Base-by-base conservation (phyloP, 2,113 vertebrate species). In the Bettongia penicillata region DNA sequence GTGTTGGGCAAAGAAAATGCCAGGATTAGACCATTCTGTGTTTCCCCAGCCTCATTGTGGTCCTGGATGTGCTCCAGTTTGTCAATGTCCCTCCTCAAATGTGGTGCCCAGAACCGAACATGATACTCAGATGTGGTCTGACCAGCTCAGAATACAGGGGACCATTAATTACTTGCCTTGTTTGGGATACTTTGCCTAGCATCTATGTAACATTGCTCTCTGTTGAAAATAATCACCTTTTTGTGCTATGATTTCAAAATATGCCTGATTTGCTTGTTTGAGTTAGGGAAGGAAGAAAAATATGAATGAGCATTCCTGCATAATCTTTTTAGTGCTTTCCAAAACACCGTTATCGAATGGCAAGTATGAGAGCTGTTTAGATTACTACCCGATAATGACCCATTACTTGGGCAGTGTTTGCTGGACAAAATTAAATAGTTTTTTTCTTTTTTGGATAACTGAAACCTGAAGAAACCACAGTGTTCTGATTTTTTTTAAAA, bases 371-470 rank as follows among this genome's bases (percentile, higher is more conserved):
- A 84, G 47, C 43, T 8, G 3, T 22, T 89, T 91, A 77, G n/a
- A 53, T 89, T 22, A 10, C 43, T 23, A 6, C 5, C n/a, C 43
- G 53, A 31, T 43, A 50, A 47, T 93, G 61, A 50, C 61, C 61
- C 91, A 0, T 90, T 53, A 3, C n/a, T 93, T 91, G 57, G 8
- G 49, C 49, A 51, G 28, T 61, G n/a, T 92, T 57, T 0, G 0
- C 57, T 49, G 96, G 93, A 23, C 37, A 61, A 22, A 11, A 49
- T 43, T 89, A 95, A 68, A 48, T 95, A 16, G 91, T 94, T 96
- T 31, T 31, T 61, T 31, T 61, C 12, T 61, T 97, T 55, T 84
- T 84, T 84, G 96, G 93, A 51, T 91, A 52, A 31, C 53, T 37
- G 1, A 93, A 94, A 95, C n/a, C 61, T 96, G 8, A 3, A 93